Percentiles rank a stretch among this genome's conserved stretches.
Conservation (phyloP, 1,140 invertebrate species). For the Nautilus pompilius region DNA sequence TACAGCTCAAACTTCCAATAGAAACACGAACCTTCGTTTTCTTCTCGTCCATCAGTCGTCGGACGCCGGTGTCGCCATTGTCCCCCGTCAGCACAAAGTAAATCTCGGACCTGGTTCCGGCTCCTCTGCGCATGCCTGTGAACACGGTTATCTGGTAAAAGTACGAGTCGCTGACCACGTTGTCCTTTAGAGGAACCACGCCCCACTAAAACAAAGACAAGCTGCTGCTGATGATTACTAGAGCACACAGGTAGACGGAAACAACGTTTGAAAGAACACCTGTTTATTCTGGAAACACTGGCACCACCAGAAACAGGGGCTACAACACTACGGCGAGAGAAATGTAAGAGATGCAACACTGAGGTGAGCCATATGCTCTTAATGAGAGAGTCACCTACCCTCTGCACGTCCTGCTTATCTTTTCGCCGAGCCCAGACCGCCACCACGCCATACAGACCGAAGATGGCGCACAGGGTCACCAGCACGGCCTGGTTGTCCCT, state of each 20-base stretch:
- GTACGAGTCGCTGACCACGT: slow-evolving; percentile 29
- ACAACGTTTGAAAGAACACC: no score
- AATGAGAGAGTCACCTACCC: slow-evolving; percentile 23
- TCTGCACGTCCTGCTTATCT: slow-evolving; percentile 37
- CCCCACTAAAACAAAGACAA: slow-evolving; percentile 29
- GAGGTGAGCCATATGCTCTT: no score
- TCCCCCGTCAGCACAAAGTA: slow-evolving; percentile 40
- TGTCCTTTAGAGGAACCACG: slow-evolving; percentile 38
- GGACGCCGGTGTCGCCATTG: slow-evolving; percentile 31
- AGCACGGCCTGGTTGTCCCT: slow-evolving; percentile 40
- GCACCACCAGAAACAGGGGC: no score
- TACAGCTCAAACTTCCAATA: no score
- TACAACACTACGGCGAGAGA: no score
- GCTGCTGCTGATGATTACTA: no score
- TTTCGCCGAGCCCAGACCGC: slow-evolving; percentile 31
- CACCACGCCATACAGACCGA: slow-evolving; percentile 28
- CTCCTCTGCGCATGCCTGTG: slow-evolving; percentile 35
- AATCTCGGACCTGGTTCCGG: slow-evolving; percentile 39
- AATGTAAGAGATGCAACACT: no score
- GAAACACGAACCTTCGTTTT: slow-evolving; percentile 24
- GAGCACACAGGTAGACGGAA: no score
- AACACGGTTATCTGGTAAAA: slow-evolving; percentile 42
- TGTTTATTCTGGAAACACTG: no score
- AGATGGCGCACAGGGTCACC: slow-evolving; percentile 23
- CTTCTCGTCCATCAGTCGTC: slow-evolving; percentile 34